These are phyloP conservation scores for Zoanthus sansibaricus DNA, from an alignment of 92 coral and sea anemone species.

Conservation along the genomic window DNA sequence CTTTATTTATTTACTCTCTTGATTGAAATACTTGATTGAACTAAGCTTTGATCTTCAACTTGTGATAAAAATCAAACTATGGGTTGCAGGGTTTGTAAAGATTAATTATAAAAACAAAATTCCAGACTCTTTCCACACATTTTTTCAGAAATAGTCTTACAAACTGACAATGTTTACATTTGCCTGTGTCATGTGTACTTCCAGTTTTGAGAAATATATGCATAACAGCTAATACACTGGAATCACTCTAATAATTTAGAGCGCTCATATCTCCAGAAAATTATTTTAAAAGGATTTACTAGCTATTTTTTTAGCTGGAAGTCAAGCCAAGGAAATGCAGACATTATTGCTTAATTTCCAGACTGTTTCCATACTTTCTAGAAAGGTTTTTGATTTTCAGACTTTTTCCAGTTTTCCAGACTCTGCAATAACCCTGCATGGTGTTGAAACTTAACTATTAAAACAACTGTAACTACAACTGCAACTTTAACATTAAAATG, in stretches of 20 bases:
- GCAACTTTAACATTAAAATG: constrained; percentile 5
- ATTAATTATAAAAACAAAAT: background rate
- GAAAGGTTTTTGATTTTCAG: background rate
- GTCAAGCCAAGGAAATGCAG: no score
- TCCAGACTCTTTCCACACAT: background rate
- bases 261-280: background rate
- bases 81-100: background rate
- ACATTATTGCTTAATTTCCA: background rate
- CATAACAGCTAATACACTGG: constrained; percentile 9
- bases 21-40: constrained; percentile 3
- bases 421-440: constrained; percentile 1
- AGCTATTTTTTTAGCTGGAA: background rate
- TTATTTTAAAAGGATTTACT: background rate
- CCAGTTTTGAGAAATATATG: constrained; percentile 7
- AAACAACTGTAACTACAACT: constrained; percentile 20
- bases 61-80: constrained; percentile 20
- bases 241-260: background rate
- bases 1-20: background rate
- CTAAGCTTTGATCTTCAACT: constrained; percentile 10
- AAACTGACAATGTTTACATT: constrained; percentile 7
- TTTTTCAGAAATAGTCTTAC: constrained; percentile 1
- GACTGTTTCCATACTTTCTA: constrained; percentile 15
- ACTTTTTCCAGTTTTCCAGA: background rate
- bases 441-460: background rate
- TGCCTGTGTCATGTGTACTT: constrained; percentile 8